These are phyloP conservation scores for Anneissia japonica DNA, from an alignment of 35 echinoderm and acorn worm genomes.

Conservation along the genomic window DNA sequence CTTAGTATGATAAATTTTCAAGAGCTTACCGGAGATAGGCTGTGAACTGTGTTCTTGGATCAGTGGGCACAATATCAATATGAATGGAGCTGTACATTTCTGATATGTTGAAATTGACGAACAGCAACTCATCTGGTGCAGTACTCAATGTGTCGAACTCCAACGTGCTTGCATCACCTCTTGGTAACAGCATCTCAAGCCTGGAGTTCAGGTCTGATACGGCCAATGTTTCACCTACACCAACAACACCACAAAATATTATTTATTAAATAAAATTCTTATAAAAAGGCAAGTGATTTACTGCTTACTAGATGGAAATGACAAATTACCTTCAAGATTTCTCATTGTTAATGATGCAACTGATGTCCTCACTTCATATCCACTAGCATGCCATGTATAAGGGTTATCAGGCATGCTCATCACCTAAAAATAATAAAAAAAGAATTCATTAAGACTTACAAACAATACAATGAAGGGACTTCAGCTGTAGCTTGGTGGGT, in stretches of 20 bases:
- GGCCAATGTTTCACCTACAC: slow-evolving; percentile 32
- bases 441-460: no score
- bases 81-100: slow-evolving; percentile 67
- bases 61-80: slow-evolving; percentile 43
- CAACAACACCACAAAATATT: neutral
- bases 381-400: slow-evolving; percentile 64
- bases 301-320: neutral
- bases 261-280: neutral
- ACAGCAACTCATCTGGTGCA: slow-evolving; percentile 6
- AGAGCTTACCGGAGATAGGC: slow-evolving; percentile 34
- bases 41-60: neutral
- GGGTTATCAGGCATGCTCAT: slow-evolving; percentile 48
- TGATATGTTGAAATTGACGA: slow-evolving; percentile 46
- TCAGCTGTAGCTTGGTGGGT: no score
- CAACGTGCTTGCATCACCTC: slow-evolving; percentile 33
- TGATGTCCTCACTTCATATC: slow-evolving; percentile 56
- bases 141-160: slow-evolving; percentile 39
- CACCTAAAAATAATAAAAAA: slow-evolving; percentile 24
- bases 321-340: slow-evolving; percentile 50
- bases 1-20: no score
- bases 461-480: no score
- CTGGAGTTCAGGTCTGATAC: slow-evolving; percentile 34
- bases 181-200: slow-evolving; percentile 62
- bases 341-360: slow-evolving; percentile 47
- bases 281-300: neutral